These are phyloP conservation scores for Lepus townsendii DNA, from an alignment of 2,797 vertebrate genomes.

Conservation along the genomic window DNA sequence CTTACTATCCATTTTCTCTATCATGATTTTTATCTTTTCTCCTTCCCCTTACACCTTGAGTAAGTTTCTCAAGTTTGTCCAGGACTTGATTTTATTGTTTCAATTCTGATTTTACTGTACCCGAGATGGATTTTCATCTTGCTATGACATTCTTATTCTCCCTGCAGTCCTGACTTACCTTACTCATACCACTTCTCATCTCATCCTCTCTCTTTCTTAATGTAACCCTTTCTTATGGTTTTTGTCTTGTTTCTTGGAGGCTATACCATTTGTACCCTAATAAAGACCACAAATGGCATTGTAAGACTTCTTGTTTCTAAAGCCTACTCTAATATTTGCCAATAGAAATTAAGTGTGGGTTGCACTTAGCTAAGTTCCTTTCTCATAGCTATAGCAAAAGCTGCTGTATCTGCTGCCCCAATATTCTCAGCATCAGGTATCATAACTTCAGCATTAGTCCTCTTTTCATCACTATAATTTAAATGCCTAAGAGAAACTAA, in stretches of 20 bases:
- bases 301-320: background rate
- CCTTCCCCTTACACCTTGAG: background rate
- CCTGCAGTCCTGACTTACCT: background rate
- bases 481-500: too few relatives aligned
- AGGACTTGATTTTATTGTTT: background rate
- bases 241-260: background rate
- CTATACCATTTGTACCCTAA: background rate
- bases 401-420: background rate
- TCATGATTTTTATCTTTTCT: constrained; percentile 9
- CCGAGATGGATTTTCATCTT: background rate
- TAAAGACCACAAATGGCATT: background rate
- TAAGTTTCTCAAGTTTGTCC: background rate
- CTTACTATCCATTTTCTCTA: background rate
- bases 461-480: too few relatives aligned
- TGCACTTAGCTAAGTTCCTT: background rate
- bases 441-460: too few relatives aligned
- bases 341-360: background rate
- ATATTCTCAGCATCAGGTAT: background rate
- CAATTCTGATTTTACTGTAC: background rate
- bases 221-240: background rate
- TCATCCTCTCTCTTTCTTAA: background rate
- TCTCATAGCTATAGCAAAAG: background rate
- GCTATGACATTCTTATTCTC: background rate
- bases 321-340: background rate
- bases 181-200: background rate